Evolutionary conservation across 1,140 invertebrate genomes (phyloP).

Genomic region (Tigriopus japonicus): DNA sequence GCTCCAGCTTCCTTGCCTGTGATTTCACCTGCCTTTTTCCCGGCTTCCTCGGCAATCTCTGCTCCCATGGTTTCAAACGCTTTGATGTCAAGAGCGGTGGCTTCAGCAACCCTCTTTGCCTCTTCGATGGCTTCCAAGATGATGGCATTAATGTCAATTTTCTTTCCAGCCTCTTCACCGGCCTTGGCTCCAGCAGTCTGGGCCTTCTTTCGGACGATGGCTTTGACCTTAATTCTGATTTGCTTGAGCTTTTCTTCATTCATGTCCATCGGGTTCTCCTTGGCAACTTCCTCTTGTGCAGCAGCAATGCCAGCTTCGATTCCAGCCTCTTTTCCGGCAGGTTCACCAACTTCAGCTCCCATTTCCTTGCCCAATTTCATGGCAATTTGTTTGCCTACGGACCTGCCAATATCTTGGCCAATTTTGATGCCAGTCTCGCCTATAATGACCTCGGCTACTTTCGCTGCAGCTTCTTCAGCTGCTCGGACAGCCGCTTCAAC

Average conservation of each 20-base stretch:
- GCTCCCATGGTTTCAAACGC: conserved; percentile 13
- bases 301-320: background rate
- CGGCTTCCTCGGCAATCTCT: conserved; percentile 12
- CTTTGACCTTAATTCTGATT: background rate
- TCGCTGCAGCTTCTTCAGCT: background rate
- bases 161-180: conserved; percentile 8
- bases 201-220: background rate
- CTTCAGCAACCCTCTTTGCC: conserved; percentile 2
- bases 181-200: background rate
- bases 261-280: background rate
- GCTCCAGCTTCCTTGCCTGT: conserved; percentile 2
- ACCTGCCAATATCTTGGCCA: background rate
- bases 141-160: conserved; percentile 1
- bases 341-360: conserved; percentile 1
- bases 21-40: conserved; percentile 3
- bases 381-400: conserved; percentile 12
- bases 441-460: background rate
- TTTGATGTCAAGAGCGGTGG: conserved; percentile 5
- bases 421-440: background rate
- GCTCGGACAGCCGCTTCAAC: background rate
- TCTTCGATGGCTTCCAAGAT: background rate
- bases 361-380: conserved; percentile 11
- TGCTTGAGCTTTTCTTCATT: background rate
- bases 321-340: conserved; percentile 3
- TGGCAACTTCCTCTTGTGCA: background rate